phyloP scores from a whole-genome alignment of 2,797 vertebrate genomes.

The Botia kubotai region DNA sequence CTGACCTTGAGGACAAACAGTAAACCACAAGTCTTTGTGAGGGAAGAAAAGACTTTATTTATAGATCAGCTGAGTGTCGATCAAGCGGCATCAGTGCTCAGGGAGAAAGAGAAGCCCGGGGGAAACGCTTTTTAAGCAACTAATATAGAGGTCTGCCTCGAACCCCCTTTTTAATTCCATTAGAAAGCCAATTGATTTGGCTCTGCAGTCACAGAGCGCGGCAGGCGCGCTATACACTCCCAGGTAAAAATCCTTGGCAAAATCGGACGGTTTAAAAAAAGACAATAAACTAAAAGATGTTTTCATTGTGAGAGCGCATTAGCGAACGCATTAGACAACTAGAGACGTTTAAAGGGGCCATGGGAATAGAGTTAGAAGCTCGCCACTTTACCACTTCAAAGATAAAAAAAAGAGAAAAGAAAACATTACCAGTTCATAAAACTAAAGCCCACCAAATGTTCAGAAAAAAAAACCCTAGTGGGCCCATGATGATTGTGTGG shows the following conservation, averaged over 20 bases:
- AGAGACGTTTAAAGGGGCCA: conserved; percentile 43
- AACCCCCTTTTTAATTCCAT: conserved; percentile 78
- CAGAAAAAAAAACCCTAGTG: conserved; percentile 33
- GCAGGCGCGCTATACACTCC: conserved; percentile 38
- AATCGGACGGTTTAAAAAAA: conserved; percentile 30
- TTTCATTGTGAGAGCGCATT: conserved; percentile 33
- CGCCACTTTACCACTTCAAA: conserved; percentile 36
- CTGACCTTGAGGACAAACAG: conserved; percentile 91
- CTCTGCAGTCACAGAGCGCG: conserved; percentile 50
- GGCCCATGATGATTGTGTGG: conserved; percentile 47
- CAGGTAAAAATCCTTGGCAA: conserved; percentile 54
- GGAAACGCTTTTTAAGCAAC: conserved; percentile 74
- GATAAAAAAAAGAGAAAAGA: background rate
- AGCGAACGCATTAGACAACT: conserved; percentile 53
- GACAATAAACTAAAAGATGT: conserved; percentile 44
- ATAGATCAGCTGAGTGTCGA: conserved; percentile 90
- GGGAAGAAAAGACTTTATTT: conserved; percentile 88
- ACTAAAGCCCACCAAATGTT: conserved; percentile 30
- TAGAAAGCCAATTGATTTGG: conserved; percentile 82
- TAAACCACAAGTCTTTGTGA: conserved; percentile 83
- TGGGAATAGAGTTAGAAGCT: conserved; percentile 47
- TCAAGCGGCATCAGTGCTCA: conserved; percentile 81
- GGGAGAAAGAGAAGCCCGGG: conserved; percentile 63
- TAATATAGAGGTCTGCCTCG: conserved; percentile 78
- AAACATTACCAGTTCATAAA: conserved; percentile 48